These are phyloP conservation scores for Polymixis flavicincta DNA, from an alignment of 2,888 invertebrate genomes.

Conservation along the genomic window DNA sequence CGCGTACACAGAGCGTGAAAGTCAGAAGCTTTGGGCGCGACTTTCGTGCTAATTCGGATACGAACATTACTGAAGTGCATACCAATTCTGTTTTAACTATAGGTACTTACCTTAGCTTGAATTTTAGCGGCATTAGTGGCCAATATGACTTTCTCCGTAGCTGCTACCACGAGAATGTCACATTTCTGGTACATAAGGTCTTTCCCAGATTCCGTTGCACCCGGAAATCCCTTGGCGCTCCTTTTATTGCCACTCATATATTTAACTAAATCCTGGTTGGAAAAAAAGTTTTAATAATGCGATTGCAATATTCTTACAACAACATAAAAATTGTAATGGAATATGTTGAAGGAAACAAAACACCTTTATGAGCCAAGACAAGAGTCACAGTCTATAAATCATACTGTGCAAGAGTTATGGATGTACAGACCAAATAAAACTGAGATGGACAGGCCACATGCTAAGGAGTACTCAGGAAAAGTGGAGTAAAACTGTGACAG, in stretches of 20 bases:
- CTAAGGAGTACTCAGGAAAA: no score
- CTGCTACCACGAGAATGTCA: constrained; percentile 95
- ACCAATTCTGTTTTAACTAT: not conserved
- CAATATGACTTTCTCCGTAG: constrained; percentile 94
- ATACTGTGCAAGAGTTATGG: no score
- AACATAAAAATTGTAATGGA: not conserved
- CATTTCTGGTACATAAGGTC: constrained; percentile 93
- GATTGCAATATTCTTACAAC: not conserved
- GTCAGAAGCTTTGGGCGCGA: not conserved
- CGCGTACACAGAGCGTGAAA: no score
- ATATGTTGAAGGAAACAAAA: no score
- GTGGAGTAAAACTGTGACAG: no score
- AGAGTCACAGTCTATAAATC: no score
- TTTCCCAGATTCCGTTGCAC: constrained; percentile 90
- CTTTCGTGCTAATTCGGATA: not conserved
- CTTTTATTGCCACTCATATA: constrained; percentile 88
- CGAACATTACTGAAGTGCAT: not conserved
- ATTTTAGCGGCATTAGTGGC: constrained; percentile 92
- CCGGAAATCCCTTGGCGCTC: constrained; percentile 92
- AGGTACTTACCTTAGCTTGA: constrained; percentile 92
- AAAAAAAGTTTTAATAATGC: not conserved
- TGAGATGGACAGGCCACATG: no score
- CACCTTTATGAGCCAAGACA: no score
- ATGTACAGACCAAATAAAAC: no score
- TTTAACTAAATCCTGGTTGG: constrained; percentile 79